phyloP scores from a whole-genome alignment of 1,140 invertebrate species.

The Atopsyche davidsoni region DNA sequence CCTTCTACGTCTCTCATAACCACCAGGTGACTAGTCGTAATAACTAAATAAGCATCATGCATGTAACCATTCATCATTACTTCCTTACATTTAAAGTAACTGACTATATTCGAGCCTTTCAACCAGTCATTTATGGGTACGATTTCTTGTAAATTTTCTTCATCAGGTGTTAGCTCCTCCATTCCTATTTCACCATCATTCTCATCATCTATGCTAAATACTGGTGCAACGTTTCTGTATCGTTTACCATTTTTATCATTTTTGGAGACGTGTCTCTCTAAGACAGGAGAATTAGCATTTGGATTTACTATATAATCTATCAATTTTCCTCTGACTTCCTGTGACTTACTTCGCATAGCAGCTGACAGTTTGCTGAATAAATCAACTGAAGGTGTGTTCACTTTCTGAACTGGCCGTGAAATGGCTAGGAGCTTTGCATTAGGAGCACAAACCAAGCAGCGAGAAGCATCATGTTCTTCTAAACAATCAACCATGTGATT shows the following conservation, averaged over 20 bases:
- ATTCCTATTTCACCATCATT: conserved; percentile 58
- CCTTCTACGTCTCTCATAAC: conserved; percentile 76
- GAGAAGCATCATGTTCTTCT: conserved; percentile 71
- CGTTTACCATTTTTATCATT: conserved; percentile 78
- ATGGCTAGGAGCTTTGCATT: conserved; percentile 47
- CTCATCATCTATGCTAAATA: conserved; percentile 94
- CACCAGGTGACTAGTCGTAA: conserved; percentile 84
- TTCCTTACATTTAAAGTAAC: conserved; percentile 86
- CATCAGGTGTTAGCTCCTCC: conserved; percentile 33
- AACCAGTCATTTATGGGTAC: conserved; percentile 57
- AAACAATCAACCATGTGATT: conserved; percentile 72
- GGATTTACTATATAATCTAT: conserved; percentile 92
- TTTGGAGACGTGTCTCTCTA: conserved; percentile 73
- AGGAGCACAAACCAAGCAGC: conserved; percentile 74
- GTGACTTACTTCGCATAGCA: conserved; percentile 83
- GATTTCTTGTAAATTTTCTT: conserved; percentile 40
- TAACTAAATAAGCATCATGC: conserved; percentile 78
- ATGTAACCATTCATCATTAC: conserved; percentile 81
- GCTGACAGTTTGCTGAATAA: conserved; percentile 71
- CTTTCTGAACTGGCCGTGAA: conserved; percentile 34
- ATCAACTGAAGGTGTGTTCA: conserved; percentile 52
- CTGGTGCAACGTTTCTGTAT: conserved; percentile 83
- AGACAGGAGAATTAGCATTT: conserved; percentile 50
- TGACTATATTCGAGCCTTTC: conserved; percentile 77
- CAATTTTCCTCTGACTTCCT: conserved; percentile 87